Base-by-base conservation (phyloP, 2,888 invertebrate species). In the Carterocephalus palaemon region DNA sequence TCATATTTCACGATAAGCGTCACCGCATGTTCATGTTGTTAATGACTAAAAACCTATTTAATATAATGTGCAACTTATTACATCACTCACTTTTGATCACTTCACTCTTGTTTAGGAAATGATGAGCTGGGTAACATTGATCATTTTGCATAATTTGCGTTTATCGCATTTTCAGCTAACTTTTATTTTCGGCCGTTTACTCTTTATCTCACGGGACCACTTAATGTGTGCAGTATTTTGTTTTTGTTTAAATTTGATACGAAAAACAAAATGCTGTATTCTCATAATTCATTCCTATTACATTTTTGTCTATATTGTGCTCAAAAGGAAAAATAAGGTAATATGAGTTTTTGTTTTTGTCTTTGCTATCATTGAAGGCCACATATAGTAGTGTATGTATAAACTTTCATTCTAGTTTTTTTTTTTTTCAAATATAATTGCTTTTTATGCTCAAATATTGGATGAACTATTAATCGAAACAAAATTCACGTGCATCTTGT, bases 311-410 rank as follows among this genome's bases (percentile, higher is more conserved):
- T 34, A 34, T 34, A 22, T 20, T 43, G 42, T 43, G 42, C 29
- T 36, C 16, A 36, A 36, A 43, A 3, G 36, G 34, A 43, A 16
- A 6, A 36, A 17, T 43, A 34, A 43, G 42, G 42, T 43, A 36
- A 43, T 34, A 36, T 36, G 19, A 36, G 16, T 10, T 36, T 43
- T 36, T 43, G 10, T 28, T 28, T 43, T 43, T 36, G 42, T 42
- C 42, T 41, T 41, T 42, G 42, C 42, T 42, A 42, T 28, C 42
- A 34, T 20, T 34, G 42, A 42, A 42, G 42, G 42, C 42, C 42
- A 42, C 42, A 34, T 42, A 42, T 42, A 42, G 42, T 42, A 42
- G 42, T 42, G 42, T 42, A 42, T 42, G 42, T 42, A 42, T 42
- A 34, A 42, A 34, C 28, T 15, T 42, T 34, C 42, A 42, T 42